These are phyloP conservation scores for Arctia plantaginis DNA, from an alignment of 2,888 invertebrate genomes.

Conservation along the genomic window DNA sequence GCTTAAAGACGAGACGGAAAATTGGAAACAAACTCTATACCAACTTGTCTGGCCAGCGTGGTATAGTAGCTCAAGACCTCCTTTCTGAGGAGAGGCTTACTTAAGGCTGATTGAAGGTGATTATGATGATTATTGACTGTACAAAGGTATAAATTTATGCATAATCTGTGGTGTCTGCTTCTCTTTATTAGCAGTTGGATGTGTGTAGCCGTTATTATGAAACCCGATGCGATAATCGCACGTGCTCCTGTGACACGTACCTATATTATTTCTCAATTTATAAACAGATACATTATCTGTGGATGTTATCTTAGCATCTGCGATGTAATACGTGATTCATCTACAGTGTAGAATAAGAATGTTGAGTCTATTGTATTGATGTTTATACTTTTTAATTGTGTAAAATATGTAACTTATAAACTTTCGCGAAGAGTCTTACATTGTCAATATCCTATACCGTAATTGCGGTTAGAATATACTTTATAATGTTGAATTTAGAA, in stretches of 20 bases:
- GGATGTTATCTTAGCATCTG: slow-evolving; percentile 11
- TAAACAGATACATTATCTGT: slow-evolving; percentile 14
- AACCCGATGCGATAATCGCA: slow-evolving; percentile 13
- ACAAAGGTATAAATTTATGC: too few species aligned
- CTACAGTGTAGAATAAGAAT: neutral
- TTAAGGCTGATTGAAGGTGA: too few species aligned
- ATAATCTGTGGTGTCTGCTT: slow-evolving; percentile 6
- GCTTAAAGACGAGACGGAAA: too few species aligned
- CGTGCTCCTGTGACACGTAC: slow-evolving; percentile 19
- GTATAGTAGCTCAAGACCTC: too few species aligned
- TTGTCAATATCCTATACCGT: too few species aligned
- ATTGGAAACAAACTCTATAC: too few species aligned
- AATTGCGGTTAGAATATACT: too few species aligned
- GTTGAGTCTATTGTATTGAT: neutral
- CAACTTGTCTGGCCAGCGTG: too few species aligned
- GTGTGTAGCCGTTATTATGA: slow-evolving; percentile 10
- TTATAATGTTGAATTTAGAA: too few species aligned
- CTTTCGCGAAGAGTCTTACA: too few species aligned
- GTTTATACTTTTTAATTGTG: neutral
- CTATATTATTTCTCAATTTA: slow-evolving; percentile 7
- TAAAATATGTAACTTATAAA: neutral
- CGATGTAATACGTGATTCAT: slow-evolving; percentile 13
- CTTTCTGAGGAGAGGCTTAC: too few species aligned
- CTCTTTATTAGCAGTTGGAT: neutral
- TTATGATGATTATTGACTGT: too few species aligned